Evolutionary conservation across 2,797 vertebrate species (phyloP).

Genomic region (Cygnus olor): DNA sequence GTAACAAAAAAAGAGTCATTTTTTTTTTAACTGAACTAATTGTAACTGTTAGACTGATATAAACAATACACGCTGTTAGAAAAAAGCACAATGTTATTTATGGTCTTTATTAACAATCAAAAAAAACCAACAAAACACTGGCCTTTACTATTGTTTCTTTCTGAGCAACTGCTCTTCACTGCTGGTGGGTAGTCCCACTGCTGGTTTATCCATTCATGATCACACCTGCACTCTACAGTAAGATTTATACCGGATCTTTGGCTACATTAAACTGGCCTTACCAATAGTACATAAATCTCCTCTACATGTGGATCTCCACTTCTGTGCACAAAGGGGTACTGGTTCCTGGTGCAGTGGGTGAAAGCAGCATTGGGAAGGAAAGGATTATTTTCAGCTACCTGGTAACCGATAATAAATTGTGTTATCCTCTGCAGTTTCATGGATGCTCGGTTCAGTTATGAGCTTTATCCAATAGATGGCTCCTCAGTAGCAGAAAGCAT

Average conservation of each 20-base stretch:
- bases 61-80: background rate
- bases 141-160: background rate
- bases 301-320: background rate
- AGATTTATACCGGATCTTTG: slow-evolving; percentile 24
- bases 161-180: background rate
- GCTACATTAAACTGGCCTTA: slow-evolving; percentile 32
- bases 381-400: slow-evolving; percentile 16
- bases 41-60: background rate
- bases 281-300: background rate
- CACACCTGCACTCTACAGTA: slow-evolving; percentile 15
- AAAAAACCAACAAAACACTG: background rate
- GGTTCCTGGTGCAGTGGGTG: background rate
- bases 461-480: slow-evolving; percentile 73
- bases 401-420: slow-evolving; percentile 10
- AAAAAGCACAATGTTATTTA: background rate
- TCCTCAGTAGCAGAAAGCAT: slow-evolving; percentile 62
- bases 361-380: background rate
- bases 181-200: background rate
- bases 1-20: background rate
- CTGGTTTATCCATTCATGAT: slow-evolving; percentile 12
- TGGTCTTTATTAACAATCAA: background rate
- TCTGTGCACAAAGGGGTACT: background rate
- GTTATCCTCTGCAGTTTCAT: background rate
- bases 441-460: slow-evolving; percentile 44
- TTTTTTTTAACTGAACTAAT: background rate